Conservation (phyloP, 37 sponge, comb jelly and placozoan genomes). For the Oopsacas minuta region DNA sequence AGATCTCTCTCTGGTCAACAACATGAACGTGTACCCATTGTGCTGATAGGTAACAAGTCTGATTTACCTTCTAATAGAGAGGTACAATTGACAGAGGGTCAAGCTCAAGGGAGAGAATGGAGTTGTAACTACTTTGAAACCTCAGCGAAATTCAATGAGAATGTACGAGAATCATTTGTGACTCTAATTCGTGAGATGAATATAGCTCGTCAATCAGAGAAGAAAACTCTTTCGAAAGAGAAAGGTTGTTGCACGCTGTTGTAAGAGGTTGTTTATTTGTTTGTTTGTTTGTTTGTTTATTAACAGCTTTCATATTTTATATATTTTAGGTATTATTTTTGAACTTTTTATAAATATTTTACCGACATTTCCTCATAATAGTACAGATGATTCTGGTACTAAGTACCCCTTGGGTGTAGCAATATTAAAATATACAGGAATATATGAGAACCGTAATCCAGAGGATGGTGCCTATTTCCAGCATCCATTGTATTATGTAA, state of each 20-base stretch:
- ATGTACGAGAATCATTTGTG: not conserved
- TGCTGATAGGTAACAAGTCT: not conserved
- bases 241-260: not conserved
- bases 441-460: no score
- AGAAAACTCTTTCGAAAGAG: not conserved
- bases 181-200: not conserved
- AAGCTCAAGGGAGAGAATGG: slow-evolving; percentile 8
- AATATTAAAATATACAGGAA: no score
- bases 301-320: not conserved
- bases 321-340: no score
- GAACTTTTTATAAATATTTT: not conserved
- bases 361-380: no score
- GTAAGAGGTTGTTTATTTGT: not conserved
- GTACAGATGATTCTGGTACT: no score
- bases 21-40: not conserved
- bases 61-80: not conserved
- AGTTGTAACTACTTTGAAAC: not conserved
- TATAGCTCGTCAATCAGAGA: not conserved
- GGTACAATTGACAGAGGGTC: not conserved
- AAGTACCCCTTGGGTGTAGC: no score
- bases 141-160: slow-evolving; percentile 6
- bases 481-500: not conserved
- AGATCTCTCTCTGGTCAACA: not conserved
- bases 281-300: not conserved
- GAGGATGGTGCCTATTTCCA: no score